Conservation (phyloP, 2,113 vertebrate species). For the western clawed frog (Xenopus tropicalis) region DNA sequence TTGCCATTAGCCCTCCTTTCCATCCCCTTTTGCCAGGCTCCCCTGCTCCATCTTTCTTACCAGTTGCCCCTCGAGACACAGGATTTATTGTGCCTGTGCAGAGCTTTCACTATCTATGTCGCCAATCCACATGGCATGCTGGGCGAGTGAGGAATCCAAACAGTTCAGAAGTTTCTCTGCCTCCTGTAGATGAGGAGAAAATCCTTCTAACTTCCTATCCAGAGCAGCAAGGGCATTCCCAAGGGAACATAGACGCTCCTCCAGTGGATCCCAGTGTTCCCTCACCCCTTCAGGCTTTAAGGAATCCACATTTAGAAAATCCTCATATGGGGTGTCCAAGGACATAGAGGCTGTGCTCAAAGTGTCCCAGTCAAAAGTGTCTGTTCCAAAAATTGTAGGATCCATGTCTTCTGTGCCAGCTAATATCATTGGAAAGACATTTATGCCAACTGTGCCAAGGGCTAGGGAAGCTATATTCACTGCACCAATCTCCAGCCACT, state of each 20-base stretch:
- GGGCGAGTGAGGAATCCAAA: constrained; percentile 16
- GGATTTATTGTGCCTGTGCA: constrained; percentile 4
- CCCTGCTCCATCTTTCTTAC: neutral
- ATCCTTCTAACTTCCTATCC: constrained; percentile 25
- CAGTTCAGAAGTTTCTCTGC: constrained; percentile 13
- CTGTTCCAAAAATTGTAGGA: neutral
- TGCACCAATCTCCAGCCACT: constrained; percentile 33
- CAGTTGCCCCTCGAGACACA: neutral
- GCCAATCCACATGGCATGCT: constrained; percentile 9
- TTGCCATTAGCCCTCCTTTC: neutral
- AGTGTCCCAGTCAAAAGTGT: constrained; percentile 2
- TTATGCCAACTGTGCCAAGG: constrained; percentile 26
- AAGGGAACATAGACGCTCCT: constrained; percentile 18
- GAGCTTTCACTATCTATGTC: constrained; percentile 14
- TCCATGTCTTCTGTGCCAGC: neutral
- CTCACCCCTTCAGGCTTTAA: constrained; percentile 17
- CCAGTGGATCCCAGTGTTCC: constrained; percentile 31
- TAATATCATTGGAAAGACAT: constrained; percentile 14
- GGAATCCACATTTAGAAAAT: constrained; percentile 23
- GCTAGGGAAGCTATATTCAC: constrained; percentile 28
- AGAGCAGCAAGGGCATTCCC: constrained; percentile 18
- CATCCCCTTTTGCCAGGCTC: neutral
- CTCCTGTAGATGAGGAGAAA: constrained; percentile 15
- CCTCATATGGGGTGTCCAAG: neutral
- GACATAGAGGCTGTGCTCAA: constrained; percentile 16